Evolutionary conservation across 2,113 vertebrate species (phyloP), one percentile per base, ranked within the genome.

Genomic region (Plectropomus leopardus): DNA sequence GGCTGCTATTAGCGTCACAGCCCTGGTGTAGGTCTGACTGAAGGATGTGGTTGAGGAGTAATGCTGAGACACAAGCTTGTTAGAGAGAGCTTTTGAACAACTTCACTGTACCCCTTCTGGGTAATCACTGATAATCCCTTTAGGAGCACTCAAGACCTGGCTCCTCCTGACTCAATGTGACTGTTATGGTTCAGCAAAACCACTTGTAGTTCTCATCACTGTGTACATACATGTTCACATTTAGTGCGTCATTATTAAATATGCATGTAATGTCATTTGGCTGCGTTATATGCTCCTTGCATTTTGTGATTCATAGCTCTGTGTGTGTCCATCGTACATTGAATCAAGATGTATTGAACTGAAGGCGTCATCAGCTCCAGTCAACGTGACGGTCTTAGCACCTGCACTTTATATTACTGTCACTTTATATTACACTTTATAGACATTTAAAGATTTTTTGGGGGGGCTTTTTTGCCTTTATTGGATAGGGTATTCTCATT

Each of bases 41-140:
- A 53, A 71, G n/a, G 21, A 36, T 80, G 60, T 19, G 78, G 72
- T 72, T 45, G 19, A 63, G 60, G 50, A 17, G 6, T 66, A 26
- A 60, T 21, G 17, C 9, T 64, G 59, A 64, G 57, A 65, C 55
- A 34, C 13, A 32, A 3, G 16, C 14, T 72, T 60, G 51, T 73
- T 57, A 63, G n/a, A 19, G n/a, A 11, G 26, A 9, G 19, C 28
- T 26, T 80, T 77, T 72, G 24, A 60, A 24, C 63, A 58, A 21
- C 40, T 51, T 10, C 36, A 17, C 36, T 5, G 15, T 60, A n/a
- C n/a, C 13, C 47, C 9, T 64, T 10, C 23, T 32, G 14, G 19
- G 32, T 24, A 59, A 42, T 73, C 13, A 16, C 0, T 24, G 72
- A 28, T 54, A 73, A 69, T 54, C 24, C 19, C 30, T 48, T 21